Evolutionary conservation across 1,140 invertebrate species (phyloP), one percentile per base, ranked within the genome.

Genomic region (Calephelis nemesis): DNA sequence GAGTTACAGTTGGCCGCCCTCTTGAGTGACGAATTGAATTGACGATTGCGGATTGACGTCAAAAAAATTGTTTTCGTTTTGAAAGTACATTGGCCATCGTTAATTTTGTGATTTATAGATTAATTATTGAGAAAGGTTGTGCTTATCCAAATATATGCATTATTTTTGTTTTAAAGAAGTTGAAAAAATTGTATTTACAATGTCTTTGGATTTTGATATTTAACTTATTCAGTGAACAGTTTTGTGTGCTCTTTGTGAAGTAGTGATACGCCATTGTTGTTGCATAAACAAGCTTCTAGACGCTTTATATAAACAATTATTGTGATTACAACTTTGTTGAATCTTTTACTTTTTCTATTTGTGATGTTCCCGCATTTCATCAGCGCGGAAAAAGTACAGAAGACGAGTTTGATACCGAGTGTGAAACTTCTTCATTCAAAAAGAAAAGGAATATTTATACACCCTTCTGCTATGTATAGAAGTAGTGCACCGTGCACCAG

Each of bases 381-480:
- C 84, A 83, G 83, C 83, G 87, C 83, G 83, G 85, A 90, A 88
- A 83, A 90, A 90, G 85, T 85, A 82, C 82, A 88, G 88, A 90
- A 87, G 87, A 85, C 85, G 88, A 90, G 82, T 83, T 78, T 91
- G 77, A 91, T 91, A 77, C 87, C 89, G 76, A 91, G 88, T 88
- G 87, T 88, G 67, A 91, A 87, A 67, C 84, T 92, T 76, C 81
- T 92, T 75, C 91, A 92, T 78, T 92, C 91, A 45, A 92, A 92
- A 76, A 90, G 91, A 94, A 97, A 96, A 96, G 95, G 95, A 93
- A 95, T 96, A 92, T 95, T 96, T 90, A 95, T 96, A 94, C 94
- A 96, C 89, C 95, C 95, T 75, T 95, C 94, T 94, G 95, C 95
- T 91, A 96, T 97, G 95, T 95, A 95, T 90, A 96, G 94, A 94